These are phyloP conservation scores for Heliconius hermathena DNA, from an alignment of 1,140 invertebrate species.

Conservation along the genomic window DNA sequence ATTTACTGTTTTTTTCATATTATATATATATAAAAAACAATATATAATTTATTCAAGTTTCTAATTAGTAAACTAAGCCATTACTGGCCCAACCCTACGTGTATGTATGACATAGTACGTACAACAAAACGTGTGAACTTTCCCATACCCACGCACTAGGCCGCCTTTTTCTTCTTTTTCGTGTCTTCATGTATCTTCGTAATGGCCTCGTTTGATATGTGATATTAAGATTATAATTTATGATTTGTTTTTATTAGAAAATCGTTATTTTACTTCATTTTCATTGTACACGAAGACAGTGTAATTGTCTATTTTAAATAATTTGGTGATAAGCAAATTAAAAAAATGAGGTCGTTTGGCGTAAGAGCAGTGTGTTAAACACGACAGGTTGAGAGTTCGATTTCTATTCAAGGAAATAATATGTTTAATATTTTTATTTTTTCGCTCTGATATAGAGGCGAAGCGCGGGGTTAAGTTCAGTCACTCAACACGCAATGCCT, in stretches of 20 bases:
- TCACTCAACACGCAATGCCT: too few relatives aligned
- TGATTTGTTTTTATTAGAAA: slow-evolving; percentile 17
- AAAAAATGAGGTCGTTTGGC: background rate
- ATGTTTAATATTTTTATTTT: too few relatives aligned
- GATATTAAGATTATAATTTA: slow-evolving; percentile 25
- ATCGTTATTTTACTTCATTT: background rate
- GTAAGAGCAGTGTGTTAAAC: too few relatives aligned
- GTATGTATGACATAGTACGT: slow-evolving; percentile 43
- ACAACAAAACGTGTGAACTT: slow-evolving; percentile 75
- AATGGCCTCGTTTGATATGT: slow-evolving; percentile 45
- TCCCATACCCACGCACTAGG: slow-evolving; percentile 73
- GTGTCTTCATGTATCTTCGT: slow-evolving; percentile 55
- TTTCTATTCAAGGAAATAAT: too few relatives aligned
- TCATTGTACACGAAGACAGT: background rate
- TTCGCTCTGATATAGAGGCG: too few relatives aligned
- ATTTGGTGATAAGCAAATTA: background rate
- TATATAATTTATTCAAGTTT: background rate
- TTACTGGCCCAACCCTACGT: slow-evolving; percentile 3
- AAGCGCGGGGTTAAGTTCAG: too few relatives aligned
- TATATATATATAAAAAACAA: background rate
- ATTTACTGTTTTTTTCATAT: too few relatives aligned
- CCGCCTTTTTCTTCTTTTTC: slow-evolving; percentile 65
- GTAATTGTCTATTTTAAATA: too few relatives aligned
- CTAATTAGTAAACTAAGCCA: slow-evolving; percentile 1
- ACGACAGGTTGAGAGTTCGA: too few relatives aligned